These are phyloP conservation scores for Ophthalmolycus amberensis DNA, from an alignment of 2,113 vertebrate genomes.

Conservation along the genomic window DNA sequence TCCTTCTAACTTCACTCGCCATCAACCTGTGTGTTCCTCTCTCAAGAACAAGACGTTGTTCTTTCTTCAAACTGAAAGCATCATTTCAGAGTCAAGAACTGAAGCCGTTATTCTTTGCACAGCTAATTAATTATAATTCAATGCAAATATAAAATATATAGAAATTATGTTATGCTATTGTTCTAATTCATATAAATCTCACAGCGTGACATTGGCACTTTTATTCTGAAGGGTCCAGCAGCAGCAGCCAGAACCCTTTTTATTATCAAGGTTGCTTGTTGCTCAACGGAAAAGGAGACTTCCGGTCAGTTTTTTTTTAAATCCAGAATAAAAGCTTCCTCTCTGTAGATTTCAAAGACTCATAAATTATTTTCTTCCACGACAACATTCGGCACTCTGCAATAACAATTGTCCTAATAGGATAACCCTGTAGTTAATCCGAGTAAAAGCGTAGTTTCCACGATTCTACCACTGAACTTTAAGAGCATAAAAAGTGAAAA, in stretches of 20 bases:
- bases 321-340: neutral
- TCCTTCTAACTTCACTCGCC: neutral
- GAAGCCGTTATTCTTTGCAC: neutral
- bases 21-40: neutral
- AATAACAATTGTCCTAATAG: neutral
- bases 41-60: neutral
- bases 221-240: slow-evolving; percentile 5
- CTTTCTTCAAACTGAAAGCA: slow-evolving; percentile 28
- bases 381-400: neutral
- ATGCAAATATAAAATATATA: neutral
- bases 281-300: too few relatives aligned
- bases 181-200: neutral
- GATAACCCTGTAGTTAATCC: neutral
- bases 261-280: too few relatives aligned
- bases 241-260: neutral
- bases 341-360: neutral
- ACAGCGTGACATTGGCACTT: neutral
- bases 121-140: neutral
- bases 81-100: too few relatives aligned
- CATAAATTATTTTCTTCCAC: neutral
- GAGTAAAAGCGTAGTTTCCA: too few relatives aligned
- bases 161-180: too few relatives aligned
- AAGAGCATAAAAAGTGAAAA: too few relatives aligned
- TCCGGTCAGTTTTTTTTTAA: neutral
- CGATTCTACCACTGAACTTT: too few relatives aligned